These are phyloP conservation scores for Herminia tarsipennalis DNA, from an alignment of 2,888 invertebrate species.

Conservation along the genomic window DNA sequence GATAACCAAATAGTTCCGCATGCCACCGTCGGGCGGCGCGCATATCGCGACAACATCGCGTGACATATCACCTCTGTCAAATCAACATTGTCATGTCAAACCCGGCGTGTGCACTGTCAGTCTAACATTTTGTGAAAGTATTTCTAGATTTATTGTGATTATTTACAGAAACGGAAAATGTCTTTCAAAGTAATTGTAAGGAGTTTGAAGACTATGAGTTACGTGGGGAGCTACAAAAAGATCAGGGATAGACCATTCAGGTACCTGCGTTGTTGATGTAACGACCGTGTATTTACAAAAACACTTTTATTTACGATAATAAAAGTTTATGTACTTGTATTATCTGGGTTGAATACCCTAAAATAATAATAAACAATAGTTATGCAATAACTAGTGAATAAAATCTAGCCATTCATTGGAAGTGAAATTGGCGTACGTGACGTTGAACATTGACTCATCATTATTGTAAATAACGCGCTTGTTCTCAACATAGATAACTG, in stretches of 20 bases:
- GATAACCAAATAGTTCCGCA: slow-evolving; percentile 61
- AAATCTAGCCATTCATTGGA: neutral
- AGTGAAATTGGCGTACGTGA: slow-evolving; percentile 33
- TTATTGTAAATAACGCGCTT: slow-evolving; percentile 13
- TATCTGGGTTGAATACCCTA: too few relatives aligned
- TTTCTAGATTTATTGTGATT: too few relatives aligned
- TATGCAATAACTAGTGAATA: neutral
- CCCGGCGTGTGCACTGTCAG: slow-evolving; percentile 29
- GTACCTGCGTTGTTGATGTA: too few relatives aligned
- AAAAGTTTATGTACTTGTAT: too few relatives aligned
- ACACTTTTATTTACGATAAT: too few relatives aligned
- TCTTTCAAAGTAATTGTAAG: slow-evolving; percentile 67
- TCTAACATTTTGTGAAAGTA: too few relatives aligned
- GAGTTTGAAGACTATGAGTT: slow-evolving; percentile 70
- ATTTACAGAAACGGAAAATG: slow-evolving; percentile 68
- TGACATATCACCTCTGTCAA: slow-evolving; percentile 40
- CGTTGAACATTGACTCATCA: slow-evolving; percentile 15
- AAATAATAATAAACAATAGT: too few relatives aligned
- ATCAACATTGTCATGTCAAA: slow-evolving; percentile 32
- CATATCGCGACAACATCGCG: slow-evolving; percentile 51
- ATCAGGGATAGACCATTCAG: slow-evolving; percentile 66
- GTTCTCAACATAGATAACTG: slow-evolving; percentile 1
- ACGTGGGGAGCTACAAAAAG: slow-evolving; percentile 74
- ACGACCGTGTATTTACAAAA: too few relatives aligned
- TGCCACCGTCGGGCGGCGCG: slow-evolving; percentile 60